phyloP scores from a whole-genome alignment of 2,888 invertebrate species.

The Pseudococcus viburni region DNA sequence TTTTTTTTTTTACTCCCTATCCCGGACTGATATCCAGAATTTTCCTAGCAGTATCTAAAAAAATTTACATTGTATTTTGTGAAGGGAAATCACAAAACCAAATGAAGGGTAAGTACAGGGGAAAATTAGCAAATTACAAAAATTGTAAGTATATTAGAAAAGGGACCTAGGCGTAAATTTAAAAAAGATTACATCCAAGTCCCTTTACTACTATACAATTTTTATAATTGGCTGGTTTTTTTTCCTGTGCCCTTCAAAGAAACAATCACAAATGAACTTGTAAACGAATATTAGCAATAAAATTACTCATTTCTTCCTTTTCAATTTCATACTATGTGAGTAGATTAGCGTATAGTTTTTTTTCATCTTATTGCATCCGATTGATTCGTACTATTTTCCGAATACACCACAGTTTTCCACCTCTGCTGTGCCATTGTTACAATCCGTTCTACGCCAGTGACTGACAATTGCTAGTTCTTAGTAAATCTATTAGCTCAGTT shows the following conservation, averaged over 20 bases:
- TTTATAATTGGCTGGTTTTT: too few species aligned
- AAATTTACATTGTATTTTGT: too few species aligned
- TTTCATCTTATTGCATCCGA: constrained; percentile 41
- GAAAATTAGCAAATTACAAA: too few species aligned
- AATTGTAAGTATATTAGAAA: too few species aligned
- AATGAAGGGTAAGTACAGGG: too few species aligned
- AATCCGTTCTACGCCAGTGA: constrained; percentile 59
- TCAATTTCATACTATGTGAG: neutral
- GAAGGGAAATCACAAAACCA: too few species aligned
- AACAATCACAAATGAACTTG: neutral
- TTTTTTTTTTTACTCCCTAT: neutral
- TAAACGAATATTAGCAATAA: neutral
- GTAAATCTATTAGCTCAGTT: constrained; percentile 62
- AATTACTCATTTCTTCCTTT: neutral
- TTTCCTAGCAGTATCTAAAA: neutral
- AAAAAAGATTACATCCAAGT: too few species aligned
- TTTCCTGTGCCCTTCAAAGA: too few species aligned
- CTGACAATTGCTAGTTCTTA: constrained; percentile 53
- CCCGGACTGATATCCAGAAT: constrained; percentile 5
- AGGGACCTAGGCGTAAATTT: too few species aligned
- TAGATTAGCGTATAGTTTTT: constrained; percentile 48
- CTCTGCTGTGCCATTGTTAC: constrained; percentile 52
- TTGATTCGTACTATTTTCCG: constrained; percentile 14
- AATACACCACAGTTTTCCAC: constrained; percentile 64
- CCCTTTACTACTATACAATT: too few species aligned